Conservation (phyloP, 2,113 vertebrate genomes). For the Ia io region DNA sequence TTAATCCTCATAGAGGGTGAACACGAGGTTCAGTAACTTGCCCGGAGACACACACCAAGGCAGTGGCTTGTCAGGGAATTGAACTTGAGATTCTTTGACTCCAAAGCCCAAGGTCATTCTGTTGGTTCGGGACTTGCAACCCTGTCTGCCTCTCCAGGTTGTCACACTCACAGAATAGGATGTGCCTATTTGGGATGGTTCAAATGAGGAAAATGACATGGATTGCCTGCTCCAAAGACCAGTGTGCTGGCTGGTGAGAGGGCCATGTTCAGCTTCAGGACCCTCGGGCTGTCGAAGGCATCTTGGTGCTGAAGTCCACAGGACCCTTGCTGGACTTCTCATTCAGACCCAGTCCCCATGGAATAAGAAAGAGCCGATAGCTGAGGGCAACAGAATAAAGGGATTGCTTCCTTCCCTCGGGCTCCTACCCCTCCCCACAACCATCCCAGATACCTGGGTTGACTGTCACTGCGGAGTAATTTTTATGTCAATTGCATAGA, state of each 20-base stretch:
- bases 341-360: neutral
- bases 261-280: neutral
- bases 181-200: neutral
- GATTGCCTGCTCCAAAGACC: neutral
- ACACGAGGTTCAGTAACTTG: neutral
- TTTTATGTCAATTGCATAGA: neutral
- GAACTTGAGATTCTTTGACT: neutral
- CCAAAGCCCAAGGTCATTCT: neutral
- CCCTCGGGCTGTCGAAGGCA: neutral
- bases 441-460: no score
- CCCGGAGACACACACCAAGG: neutral
- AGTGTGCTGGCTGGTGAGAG: neutral
- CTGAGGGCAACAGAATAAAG: neutral
- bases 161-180: neutral
- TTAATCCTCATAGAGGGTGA: neutral
- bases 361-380: no score
- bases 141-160: neutral
- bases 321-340: neutral
- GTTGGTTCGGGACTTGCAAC: neutral
- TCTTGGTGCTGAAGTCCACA: no score
- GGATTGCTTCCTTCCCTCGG: rapidly evolving
- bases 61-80: neutral
- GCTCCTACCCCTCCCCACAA: neutral
- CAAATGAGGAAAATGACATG: neutral
- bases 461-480: neutral